Evolutionary conservation across 1,140 invertebrate species (phyloP).

Genomic region (Sitodiplosis mosellana): DNA sequence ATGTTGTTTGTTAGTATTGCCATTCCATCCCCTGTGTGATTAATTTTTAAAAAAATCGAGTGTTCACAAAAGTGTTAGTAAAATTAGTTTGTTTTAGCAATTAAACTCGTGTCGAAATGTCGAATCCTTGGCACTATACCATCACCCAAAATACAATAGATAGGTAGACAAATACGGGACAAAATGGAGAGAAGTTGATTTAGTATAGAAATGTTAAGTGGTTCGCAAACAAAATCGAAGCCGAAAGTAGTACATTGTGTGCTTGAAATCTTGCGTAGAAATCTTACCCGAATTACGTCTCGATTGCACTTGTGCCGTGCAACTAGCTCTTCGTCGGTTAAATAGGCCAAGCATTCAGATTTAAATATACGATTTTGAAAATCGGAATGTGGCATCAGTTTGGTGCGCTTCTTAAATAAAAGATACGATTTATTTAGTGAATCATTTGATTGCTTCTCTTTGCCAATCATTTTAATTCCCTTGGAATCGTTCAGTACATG

Average conservation of each 20-base stretch:
- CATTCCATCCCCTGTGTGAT: too few species aligned
- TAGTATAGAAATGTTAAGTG: too few species aligned
- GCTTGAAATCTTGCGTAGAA: neutral
- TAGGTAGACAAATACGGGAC: neutral
- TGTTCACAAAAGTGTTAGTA: too few species aligned
- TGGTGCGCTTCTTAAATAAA: neutral
- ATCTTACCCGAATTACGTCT: slow-evolving; percentile 29
- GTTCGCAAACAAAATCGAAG: too few species aligned
- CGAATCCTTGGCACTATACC: too few species aligned
- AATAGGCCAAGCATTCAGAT: slow-evolving; percentile 28
- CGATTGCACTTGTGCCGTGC: slow-evolving; percentile 26
- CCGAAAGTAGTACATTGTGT: neutral
- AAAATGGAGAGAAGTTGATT: neutral
- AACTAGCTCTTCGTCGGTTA: slow-evolving; percentile 25
- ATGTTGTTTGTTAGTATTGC: too few species aligned
- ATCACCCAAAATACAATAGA: too few species aligned
- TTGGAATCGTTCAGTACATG: too few species aligned
- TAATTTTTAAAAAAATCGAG: too few species aligned
- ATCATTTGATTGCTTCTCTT: neutral
- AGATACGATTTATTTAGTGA: neutral
- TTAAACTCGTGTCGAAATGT: too few species aligned
- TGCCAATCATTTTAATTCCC: neutral
- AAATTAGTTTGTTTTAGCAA: too few species aligned
- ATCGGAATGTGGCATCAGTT: neutral
- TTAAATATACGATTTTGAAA: slow-evolving; percentile 18